Evolutionary conservation across 2,888 invertebrate species (phyloP).

Genomic region (Coremacera marginata): DNA sequence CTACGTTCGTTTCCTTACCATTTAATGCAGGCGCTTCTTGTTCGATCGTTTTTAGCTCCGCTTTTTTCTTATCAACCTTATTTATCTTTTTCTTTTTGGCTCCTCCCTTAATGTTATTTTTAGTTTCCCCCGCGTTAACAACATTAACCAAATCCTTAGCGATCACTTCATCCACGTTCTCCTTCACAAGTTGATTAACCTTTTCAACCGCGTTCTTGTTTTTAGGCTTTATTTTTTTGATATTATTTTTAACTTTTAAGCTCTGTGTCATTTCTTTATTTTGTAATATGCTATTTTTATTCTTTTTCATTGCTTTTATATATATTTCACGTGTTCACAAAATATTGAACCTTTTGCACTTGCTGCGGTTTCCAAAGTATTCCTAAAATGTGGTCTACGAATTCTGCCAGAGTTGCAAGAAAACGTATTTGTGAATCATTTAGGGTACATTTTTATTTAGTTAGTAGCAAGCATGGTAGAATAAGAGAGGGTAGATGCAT

Average conservation of each 20-base stretch:
- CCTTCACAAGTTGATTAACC: background rate
- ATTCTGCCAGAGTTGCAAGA: too few species aligned
- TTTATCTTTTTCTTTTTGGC: slow-evolving; percentile 9
- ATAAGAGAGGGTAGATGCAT: too few species aligned
- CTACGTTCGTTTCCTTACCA: background rate
- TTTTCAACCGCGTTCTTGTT: slow-evolving; percentile 3
- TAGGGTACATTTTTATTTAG: too few species aligned
- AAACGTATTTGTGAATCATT: too few species aligned
- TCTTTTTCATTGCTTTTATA: slow-evolving; percentile 41
- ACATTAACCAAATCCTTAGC: background rate
- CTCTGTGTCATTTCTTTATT: slow-evolving; percentile 46
- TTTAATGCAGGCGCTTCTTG: slow-evolving; percentile 12
- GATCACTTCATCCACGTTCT: background rate
- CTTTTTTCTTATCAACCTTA: background rate
- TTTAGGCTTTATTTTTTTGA: slow-evolving; percentile 45
- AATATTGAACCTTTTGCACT: background rate
- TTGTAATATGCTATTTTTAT: slow-evolving; percentile 36
- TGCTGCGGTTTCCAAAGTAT: too few species aligned
- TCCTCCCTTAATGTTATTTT: background rate
- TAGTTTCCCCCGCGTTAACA: background rate
- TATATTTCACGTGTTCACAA: slow-evolving; percentile 37
- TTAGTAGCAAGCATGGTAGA: too few species aligned
- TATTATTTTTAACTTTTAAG: slow-evolving; percentile 39
- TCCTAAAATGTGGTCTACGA: too few species aligned
- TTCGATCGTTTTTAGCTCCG: background rate